Evolutionary conservation across 2,797 vertebrate genomes (phyloP).

Genomic region (Pseudochirops corinnae): DNA sequence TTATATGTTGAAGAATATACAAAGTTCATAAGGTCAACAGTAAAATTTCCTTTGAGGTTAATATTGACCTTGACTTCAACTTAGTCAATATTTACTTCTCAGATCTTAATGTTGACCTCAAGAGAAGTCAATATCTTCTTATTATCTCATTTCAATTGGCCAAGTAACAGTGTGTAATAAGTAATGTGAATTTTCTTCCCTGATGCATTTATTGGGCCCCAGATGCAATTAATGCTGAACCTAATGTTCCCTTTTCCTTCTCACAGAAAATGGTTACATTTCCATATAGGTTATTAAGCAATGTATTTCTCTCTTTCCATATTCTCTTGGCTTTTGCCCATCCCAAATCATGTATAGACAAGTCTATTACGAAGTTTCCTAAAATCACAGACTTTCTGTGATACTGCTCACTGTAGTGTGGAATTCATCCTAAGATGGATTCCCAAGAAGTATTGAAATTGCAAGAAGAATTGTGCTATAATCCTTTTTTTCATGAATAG

Average conservation of each 20-base stretch:
- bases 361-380: constrained; percentile 19
- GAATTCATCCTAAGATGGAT: background rate
- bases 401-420: background rate
- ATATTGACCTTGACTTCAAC: constrained; percentile 86
- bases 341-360: constrained; percentile 29
- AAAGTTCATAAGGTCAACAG: constrained; percentile 74
- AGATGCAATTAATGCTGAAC: constrained; percentile 76
- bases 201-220: constrained; percentile 74
- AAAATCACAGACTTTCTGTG: background rate
- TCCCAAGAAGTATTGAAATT: constrained; percentile 12
- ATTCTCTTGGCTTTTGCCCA: constrained; percentile 16
- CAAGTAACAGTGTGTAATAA: constrained; percentile 69
- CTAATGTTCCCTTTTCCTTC: constrained; percentile 73
- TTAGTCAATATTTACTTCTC: constrained; percentile 86
- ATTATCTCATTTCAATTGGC: constrained; percentile 78
- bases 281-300: constrained; percentile 71
- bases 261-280: constrained; percentile 63
- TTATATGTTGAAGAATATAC: constrained; percentile 66
- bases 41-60: constrained; percentile 82
- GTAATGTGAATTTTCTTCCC: constrained; percentile 61
- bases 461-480: background rate
- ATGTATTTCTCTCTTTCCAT: constrained; percentile 61
- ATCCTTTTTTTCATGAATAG: background rate
- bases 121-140: constrained; percentile 85
- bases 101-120: constrained; percentile 86